Conservation (phyloP, 2,113 vertebrate species). For the Gyps fulvus region DNA sequence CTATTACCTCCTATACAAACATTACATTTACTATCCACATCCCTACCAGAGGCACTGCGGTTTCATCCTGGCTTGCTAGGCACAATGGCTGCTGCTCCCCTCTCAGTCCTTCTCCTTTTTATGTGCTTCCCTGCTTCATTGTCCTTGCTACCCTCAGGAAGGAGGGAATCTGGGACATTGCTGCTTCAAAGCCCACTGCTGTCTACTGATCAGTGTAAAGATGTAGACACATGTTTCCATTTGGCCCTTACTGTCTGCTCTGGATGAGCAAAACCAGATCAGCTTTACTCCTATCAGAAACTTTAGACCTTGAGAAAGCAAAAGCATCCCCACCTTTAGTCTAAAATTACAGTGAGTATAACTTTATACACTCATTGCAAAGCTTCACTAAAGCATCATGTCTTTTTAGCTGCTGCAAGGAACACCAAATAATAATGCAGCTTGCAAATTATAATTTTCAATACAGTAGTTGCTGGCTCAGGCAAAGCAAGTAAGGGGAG, state of each 20-base stretch:
- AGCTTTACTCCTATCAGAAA: not conserved
- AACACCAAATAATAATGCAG: constrained; percentile 8
- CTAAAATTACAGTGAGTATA: not conserved
- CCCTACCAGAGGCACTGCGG: not conserved
- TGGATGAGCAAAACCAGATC: not conserved
- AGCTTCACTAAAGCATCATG: not conserved
- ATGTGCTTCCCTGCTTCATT: not conserved
- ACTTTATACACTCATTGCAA: not conserved
- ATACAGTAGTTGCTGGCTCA: not conserved
- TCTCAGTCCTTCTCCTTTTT: not conserved
- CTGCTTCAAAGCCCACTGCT: not conserved
- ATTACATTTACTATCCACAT: not conserved
- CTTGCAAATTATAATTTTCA: constrained; percentile 31
- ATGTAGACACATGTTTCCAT: not conserved
- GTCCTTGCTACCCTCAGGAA: not conserved
- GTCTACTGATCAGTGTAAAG: not conserved
- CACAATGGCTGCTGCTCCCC: not conserved
- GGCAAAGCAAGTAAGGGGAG: not conserved
- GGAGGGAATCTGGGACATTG: not conserved
- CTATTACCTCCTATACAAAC: constrained; percentile 31
- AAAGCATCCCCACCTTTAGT: not conserved
- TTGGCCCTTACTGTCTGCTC: not conserved
- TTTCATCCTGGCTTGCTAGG: not conserved
- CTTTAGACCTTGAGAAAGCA: not conserved
- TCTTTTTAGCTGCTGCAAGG: not conserved